Evolutionary conservation across 2,113 vertebrate species (phyloP), one percentile per base, ranked within the genome.

Genomic region (Corythornis madagascariensis): DNA sequence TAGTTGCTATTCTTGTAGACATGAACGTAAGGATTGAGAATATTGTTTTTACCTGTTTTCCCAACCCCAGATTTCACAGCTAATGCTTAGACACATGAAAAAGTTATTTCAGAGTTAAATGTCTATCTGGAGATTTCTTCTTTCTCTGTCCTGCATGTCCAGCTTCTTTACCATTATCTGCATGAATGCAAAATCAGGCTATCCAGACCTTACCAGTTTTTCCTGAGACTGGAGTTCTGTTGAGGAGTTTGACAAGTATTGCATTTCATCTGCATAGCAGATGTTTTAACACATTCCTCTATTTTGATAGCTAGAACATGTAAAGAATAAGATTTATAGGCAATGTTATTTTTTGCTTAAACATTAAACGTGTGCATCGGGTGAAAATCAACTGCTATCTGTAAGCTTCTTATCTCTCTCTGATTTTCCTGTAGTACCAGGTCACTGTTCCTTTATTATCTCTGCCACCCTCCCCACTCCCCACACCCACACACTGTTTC

Each of bases 341-440:
- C 8, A 53, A 52, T 59, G 66, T 73, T 47, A 31, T 57, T 71
- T 67, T 55, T 67, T 60, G 73, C 10, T 19, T 47, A 18, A 53
- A 55, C 4, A 11, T 56, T 83, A 14, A 17, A 40, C 24, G 1
- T 0, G 1, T 45, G 12, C 3, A 3, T 52, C 31, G 53, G 16
- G 65, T 38, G 7, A 18, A 72, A 65, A 65, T 40, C 11, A 45
- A 10, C 22, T 7, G 50, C 64, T 7, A 12, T 38, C 18, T 61
- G 4, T 21, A 14, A 16, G 33, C 4, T 79, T 17, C 16, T 50
- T 59, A 11, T 42, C 19, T 15, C 13, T 25, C 18, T 50, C 31
- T 60, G 38, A 33, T 52, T 79, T 59, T 66, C 38, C 28, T 73
- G 28, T 33, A 69, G 15, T 24, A 40, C 19, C 25, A 75, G 24